Evolutionary conservation across 2,888 invertebrate species (phyloP), one percentile per base, ranked within the genome.

Genomic region (Papilio demoleus): DNA sequence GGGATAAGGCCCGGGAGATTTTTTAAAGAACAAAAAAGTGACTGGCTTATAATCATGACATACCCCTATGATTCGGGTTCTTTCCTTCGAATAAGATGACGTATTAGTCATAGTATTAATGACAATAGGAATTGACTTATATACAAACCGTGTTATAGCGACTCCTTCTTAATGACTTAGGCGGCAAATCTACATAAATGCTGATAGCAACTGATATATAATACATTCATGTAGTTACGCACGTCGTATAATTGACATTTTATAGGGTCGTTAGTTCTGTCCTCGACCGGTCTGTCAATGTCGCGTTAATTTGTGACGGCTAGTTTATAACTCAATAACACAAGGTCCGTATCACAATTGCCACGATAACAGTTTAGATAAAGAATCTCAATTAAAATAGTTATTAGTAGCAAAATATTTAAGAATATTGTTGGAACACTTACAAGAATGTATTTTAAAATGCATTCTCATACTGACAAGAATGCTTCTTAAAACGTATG

Each of bases 271-370:
- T 62, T 61, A 31, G 42, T 27, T 22, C 42, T 68, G 67, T 45
- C 58, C 67, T 68, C 67, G 40, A 45, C 50, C 62, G 42, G 63
- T 45, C 22, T 58, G 19, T 63, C 67, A 67, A 61, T 67, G 67
- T 53, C 67, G 34, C 24, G 61, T 67, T 62, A 53, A 62, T 67
- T 67, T 67, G 67, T 62, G 67, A 53, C 47, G 27, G 47, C 27
- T 63, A 9, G 62, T 45, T 61, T 45, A 24, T 62, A 42, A 31
- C 45, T 62, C 31, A 45, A 62, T 62, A 62, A 62, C 11, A 24
- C 45, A 45, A 62, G 62, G 62, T 62, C 31, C 17, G 34, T 45
- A 31, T 53, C 27, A 56, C 53, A 31, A 56, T 56, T 31, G 31
- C 17, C 17, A 56, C n/a, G 4, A 31, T 31, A 56, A 31, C 53